Base-by-base conservation (phyloP, 1,140 invertebrate species). In the Papilio dardanus region DNA sequence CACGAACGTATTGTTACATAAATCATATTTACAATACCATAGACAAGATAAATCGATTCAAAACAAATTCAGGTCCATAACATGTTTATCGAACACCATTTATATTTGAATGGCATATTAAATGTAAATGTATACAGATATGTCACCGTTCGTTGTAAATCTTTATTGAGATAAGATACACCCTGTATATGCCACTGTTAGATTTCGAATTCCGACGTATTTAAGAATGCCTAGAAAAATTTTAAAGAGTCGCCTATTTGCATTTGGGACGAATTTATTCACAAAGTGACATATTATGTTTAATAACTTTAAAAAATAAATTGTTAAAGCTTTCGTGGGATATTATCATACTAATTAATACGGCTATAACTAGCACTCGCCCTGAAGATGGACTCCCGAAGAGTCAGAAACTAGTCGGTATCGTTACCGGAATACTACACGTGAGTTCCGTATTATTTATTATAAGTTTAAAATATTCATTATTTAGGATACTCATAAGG, bases 161-260 rank as follows among this genome's bases (percentile, higher is more conserved):
- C 67, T 69, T 69, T 69, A 19, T 24, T 69, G 16, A 69, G 67
- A 69, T 69, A 69, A 69, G 67, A 69, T 69, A 69, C 33, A 69
- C 8, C 67, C 67, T 37, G 10, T 69, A 69, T 35, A 66, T 21
- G 24, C 12, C 2, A 30, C 54, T 10, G 54, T 10, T 1, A 46
- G 42, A 19, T 46, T 46, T 16, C 19, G 42, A 46, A 46, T 46
- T n/a, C 42, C 16, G 16, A 1, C 5, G 1, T 1, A n/a, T 46
- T 19, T 46, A 19, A 46, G 7, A 46, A 7, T 46, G 42, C 4
- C 42, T 19, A 46, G 42, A 19, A 46, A 19, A 7, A 7, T 37
- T 8, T 7, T 46, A 46, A 46, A 46, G 6, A 46, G 5, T 5
- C 3, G 16, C 1, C 35, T 10, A 37, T 10, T 37, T 37, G 6